These are phyloP conservation scores for Sycophaga agraensis DNA, from an alignment of 1,140 invertebrate species.

Conservation along the genomic window DNA sequence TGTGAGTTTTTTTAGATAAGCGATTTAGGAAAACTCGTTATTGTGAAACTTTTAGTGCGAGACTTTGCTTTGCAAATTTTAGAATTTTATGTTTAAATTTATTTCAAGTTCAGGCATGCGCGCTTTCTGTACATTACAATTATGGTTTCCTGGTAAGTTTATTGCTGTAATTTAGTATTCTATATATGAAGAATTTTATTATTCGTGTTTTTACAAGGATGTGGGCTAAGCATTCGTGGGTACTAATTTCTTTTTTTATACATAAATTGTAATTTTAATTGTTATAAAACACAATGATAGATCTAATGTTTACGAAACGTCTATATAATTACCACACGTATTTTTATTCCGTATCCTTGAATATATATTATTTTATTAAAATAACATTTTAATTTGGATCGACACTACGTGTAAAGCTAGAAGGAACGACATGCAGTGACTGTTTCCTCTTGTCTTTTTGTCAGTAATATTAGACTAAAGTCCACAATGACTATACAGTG, in stretches of 20 bases:
- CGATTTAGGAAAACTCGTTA: too few species aligned
- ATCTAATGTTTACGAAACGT: too few species aligned
- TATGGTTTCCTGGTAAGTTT: conserved; percentile 13
- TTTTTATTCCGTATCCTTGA: conserved; percentile 5
- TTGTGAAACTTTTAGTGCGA: conserved; percentile 7
- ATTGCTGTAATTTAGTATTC: not conserved
- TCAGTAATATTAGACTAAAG: conserved; percentile 19
- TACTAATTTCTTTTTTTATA: too few species aligned
- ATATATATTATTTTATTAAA: not conserved
- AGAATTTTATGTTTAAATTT: not conserved
- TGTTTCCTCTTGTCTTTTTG: not conserved
- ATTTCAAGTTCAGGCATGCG: conserved; percentile 19
- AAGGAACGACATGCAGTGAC: conserved; percentile 14
- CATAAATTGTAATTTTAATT: too few species aligned
- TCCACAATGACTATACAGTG: conserved; percentile 1
- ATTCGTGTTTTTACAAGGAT: not conserved
- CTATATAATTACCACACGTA: too few species aligned
- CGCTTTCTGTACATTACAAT: conserved; percentile 3
- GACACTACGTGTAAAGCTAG: conserved; percentile 8
- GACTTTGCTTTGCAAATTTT: conserved; percentile 5
- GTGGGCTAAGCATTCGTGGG: too few species aligned
- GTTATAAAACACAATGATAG: too few species aligned
- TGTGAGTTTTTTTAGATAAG: too few species aligned
- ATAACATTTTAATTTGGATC: conserved; percentile 1
- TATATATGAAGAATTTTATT: not conserved